phyloP scores from a whole-genome alignment of 1,140 invertebrate species.

The Anoplophora glabripennis region DNA sequence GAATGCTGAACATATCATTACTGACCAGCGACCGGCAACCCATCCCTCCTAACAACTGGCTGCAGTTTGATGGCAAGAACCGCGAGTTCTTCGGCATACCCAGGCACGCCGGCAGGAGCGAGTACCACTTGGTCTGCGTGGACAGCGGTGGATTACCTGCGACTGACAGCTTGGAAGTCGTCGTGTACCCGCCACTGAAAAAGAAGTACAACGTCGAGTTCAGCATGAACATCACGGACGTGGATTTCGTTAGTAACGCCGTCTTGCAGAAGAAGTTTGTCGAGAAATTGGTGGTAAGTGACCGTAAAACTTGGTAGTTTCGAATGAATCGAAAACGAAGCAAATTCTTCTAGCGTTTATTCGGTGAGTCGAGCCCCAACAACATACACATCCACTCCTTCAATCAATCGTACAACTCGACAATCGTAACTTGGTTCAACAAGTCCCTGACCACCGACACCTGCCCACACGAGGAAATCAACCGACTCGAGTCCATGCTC shows the following conservation, averaged over 20 bases:
- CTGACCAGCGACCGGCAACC: conserved; percentile 67
- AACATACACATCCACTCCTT: conserved; percentile 68
- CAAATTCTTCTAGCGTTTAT: conserved; percentile 63
- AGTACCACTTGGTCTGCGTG: conserved; percentile 76
- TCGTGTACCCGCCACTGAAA: conserved; percentile 58
- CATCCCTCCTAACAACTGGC: conserved; percentile 71
- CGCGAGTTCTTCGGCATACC: conserved; percentile 89
- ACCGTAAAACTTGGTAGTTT: background rate
- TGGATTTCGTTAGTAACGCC: conserved; percentile 68
- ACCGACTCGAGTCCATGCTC: conserved; percentile 65
- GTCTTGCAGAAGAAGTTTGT: conserved; percentile 71
- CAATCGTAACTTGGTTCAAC: conserved; percentile 78
- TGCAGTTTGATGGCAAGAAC: conserved; percentile 85
- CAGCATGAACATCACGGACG: conserved; percentile 72
- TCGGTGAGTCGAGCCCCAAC: conserved; percentile 69
- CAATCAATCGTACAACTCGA: conserved; percentile 52
- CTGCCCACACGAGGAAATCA: conserved; percentile 76
- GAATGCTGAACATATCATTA: conserved; percentile 70
- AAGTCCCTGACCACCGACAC: conserved; percentile 62
- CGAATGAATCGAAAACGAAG: too few species aligned
- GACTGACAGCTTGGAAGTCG: conserved; percentile 76
- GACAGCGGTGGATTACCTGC: conserved; percentile 66
- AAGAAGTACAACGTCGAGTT: conserved; percentile 67
- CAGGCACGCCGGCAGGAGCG: conserved; percentile 65
- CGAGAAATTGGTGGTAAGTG: conserved; percentile 60